phyloP scores from a whole-genome alignment of 2,113 vertebrate species.

The Cairina moschata region DNA sequence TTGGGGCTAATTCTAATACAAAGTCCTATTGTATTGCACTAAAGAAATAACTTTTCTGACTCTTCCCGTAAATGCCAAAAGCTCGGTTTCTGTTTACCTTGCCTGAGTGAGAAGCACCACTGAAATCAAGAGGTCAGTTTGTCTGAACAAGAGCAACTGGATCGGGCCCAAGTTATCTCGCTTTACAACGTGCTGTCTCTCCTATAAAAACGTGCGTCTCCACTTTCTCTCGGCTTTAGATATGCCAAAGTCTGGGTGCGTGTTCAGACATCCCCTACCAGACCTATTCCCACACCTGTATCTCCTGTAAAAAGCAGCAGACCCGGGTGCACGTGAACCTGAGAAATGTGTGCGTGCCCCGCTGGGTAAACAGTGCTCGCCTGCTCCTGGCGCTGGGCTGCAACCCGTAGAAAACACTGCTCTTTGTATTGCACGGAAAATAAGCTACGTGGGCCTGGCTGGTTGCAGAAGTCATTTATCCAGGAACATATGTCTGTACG shows the following conservation, averaged over 20 bases:
- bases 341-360: fast-evolving
- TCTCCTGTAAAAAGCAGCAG: background rate
- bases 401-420: background rate
- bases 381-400: background rate
- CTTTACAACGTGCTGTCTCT: background rate
- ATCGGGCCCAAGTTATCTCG: background rate
- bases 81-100: background rate
- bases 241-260: background rate
- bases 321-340: background rate
- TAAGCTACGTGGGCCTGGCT: background rate
- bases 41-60: background rate
- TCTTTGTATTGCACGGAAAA: background rate
- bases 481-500: slow-evolving; percentile 48
- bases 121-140: background rate
- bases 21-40: background rate
- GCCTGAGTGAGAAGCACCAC: background rate
- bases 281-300: background rate
- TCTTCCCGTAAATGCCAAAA: background rate
- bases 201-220: background rate
- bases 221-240: background rate
- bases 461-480: background rate
- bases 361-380: background rate
- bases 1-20: background rate
- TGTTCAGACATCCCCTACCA: background rate
- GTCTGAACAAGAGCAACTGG: background rate